Conservation (phyloP, 2,797 vertebrate species). For the Myripristis jacobus region DNA sequence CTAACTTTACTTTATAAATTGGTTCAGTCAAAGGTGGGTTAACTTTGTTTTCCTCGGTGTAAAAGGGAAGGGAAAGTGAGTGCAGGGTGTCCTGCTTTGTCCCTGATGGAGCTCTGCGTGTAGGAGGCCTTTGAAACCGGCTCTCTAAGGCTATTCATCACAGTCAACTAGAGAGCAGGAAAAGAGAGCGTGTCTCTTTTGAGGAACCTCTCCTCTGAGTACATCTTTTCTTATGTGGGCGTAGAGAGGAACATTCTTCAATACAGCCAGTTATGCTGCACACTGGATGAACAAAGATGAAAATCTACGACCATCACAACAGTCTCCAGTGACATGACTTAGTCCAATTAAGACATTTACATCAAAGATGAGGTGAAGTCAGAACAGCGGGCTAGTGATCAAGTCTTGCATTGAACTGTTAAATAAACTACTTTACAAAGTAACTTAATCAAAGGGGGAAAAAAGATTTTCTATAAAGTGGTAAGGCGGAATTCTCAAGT, state of each 20-base stretch:
- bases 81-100: conserved; percentile 50
- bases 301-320: conserved; percentile 39
- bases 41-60: conserved; percentile 29
- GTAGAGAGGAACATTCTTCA: conserved; percentile 52
- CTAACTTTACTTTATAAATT: conserved; percentile 4
- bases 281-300: conserved; percentile 8
- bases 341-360: neutral
- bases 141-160: conserved; percentile 53
- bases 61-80: conserved; percentile 28
- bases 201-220: conserved; percentile 41
- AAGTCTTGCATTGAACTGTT: neutral
- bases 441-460: neutral
- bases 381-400: neutral
- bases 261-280: conserved; percentile 28
- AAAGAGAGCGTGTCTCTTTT: conserved; percentile 45
- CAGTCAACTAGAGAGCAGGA: conserved; percentile 42
- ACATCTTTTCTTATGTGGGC: conserved; percentile 65
- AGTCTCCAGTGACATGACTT: conserved; percentile 18
- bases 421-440: conserved; percentile 1
- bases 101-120: conserved; percentile 27
- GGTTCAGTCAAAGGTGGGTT: conserved; percentile 4
- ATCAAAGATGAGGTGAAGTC: conserved; percentile 18
- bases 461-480: neutral
- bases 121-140: conserved; percentile 68
- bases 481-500: neutral